Percentiles rank a stretch among this genome's conserved stretches.
These are phyloP conservation scores for Andinoacara biseriatus DNA, from an alignment of 2,113 vertebrate species.

Conservation along the genomic window DNA sequence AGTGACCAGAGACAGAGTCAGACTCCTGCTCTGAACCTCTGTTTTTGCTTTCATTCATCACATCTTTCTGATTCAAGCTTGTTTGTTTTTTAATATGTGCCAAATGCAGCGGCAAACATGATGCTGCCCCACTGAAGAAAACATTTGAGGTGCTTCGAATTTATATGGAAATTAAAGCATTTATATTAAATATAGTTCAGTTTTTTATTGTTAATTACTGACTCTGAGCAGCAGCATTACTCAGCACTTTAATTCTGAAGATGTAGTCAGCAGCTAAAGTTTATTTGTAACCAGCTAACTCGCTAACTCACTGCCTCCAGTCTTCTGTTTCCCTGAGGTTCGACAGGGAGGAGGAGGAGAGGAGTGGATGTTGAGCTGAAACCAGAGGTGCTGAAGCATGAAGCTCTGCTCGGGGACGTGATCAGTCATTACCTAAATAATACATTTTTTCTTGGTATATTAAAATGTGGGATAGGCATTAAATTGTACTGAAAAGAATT, in stretches of 20 bases:
- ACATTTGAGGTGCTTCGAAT: no score
- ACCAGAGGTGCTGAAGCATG: neutral
- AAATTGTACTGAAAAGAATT: no score
- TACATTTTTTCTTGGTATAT: neutral
- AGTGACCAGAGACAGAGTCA: neutral
- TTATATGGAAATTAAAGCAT: neutral
- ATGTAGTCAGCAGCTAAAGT: neutral
- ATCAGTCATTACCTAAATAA: neutral
- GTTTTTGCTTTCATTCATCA: neutral
- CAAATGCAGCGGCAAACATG: neutral
- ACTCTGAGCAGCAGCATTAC: conserved; percentile 22
- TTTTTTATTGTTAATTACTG: neutral
- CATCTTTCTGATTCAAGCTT: neutral
- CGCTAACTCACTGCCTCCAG: neutral
- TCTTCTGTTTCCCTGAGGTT: neutral
- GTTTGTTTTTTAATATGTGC: neutral
- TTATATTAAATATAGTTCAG: no score
- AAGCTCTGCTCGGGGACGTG: neutral
- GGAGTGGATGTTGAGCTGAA: neutral
- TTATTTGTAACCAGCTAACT: neutral
- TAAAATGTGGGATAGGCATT: no score
- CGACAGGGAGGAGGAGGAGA: neutral
- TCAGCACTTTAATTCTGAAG: conserved; percentile 16
- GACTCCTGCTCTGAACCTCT: neutral
- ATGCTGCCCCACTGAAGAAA: neutral